Evolutionary conservation across 2,888 invertebrate species (phyloP), one percentile per base, ranked within the genome.

Genomic region (Phanerotoma sp.): DNA sequence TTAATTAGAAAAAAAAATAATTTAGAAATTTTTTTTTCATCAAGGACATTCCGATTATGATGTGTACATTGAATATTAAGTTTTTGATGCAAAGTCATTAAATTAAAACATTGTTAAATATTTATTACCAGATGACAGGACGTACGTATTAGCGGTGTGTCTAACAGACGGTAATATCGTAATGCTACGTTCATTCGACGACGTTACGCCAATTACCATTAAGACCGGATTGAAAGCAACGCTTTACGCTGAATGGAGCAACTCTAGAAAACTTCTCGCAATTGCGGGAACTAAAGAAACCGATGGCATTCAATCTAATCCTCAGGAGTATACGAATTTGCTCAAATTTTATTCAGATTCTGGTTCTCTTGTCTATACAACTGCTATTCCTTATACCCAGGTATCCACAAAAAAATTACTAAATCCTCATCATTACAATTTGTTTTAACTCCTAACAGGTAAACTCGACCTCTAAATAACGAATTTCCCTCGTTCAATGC

Each of bases 241-340:
- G 7, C 78, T 93, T 62, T 88, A 90, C 66, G 91, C 96, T 83
- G 96, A 97, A 79, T 97, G 97, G 97, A 95, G 95, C 58, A 96
- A 96, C 77, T 94, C 94, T 2, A 86, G 94, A 28, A 93, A 95
- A 74, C 80, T 95, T 51, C 80, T 97, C 57, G 96, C 96, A 0
- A 93, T 96, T 1, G 95, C 94, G 42, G 96, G 97, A 1, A 85
- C 86, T 11, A 75, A 84, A 51, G 72, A 81, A 32, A 72, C 66
- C 72, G 65, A 72, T 11, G 37, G 46, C 15, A 35, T 56, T 10
- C 65, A 75, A 40, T 63, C 73, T 46, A 77, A 73, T 58, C 77
- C 79, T 40, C 75, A 79, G 42, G 83, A 89, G 55, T 91, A 84
- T 78, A 86, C 84, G 67, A 94, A 95, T 78, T 80, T 91, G 56